A percentile compares a stretch with the other conserved stretches of the same genome.
Evolutionary conservation across 2,888 invertebrate species (phyloP).

Genomic region (Watsonalla binaria): DNA sequence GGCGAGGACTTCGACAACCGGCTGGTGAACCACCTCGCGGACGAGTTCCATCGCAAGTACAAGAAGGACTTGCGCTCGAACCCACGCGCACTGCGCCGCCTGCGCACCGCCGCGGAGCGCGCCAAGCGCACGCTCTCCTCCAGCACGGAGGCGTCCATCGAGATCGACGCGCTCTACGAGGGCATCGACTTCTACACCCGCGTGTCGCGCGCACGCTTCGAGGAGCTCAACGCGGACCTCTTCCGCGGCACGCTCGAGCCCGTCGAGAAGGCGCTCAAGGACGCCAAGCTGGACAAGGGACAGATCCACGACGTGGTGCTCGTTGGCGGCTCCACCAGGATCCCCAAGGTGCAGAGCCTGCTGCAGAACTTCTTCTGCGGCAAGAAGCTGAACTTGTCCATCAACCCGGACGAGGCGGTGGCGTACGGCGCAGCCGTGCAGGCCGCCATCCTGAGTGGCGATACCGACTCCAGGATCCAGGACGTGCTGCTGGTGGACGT

Average conservation of each 20-base stretch:
- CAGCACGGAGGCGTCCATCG: conserved; percentile 86
- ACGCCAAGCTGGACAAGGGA: conserved; percentile 87
- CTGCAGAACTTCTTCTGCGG: conserved; percentile 87
- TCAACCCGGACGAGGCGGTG: conserved; percentile 90
- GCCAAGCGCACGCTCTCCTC: conserved; percentile 88
- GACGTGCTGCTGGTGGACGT: conserved; percentile 70
- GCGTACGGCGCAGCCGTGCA: conserved; percentile 88
- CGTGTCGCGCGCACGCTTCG: conserved; percentile 85
- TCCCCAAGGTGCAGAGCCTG: conserved; percentile 87
- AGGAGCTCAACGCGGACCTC: conserved; percentile 84
- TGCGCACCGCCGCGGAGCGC: conserved; percentile 87
- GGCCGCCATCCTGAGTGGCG: conserved; percentile 84
- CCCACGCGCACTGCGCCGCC: conserved; percentile 82
- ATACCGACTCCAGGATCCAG: conserved; percentile 78
- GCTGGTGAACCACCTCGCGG: conserved; percentile 82
- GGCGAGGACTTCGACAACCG: conserved; percentile 86
- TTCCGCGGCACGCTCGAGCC: conserved; percentile 86
- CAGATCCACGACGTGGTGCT: conserved; percentile 88
- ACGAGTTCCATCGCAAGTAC: conserved; percentile 85
- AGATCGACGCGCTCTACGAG: conserved; percentile 86
- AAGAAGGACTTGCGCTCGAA: conserved; percentile 83
- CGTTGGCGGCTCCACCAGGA: conserved; percentile 89
- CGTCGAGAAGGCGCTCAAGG: conserved; percentile 87
- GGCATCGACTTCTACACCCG: conserved; percentile 84
- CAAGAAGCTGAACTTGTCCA: conserved; percentile 84